Conservation (phyloP, 2,888 invertebrate genomes). For the Scaptomyza caliginosa region DNA sequence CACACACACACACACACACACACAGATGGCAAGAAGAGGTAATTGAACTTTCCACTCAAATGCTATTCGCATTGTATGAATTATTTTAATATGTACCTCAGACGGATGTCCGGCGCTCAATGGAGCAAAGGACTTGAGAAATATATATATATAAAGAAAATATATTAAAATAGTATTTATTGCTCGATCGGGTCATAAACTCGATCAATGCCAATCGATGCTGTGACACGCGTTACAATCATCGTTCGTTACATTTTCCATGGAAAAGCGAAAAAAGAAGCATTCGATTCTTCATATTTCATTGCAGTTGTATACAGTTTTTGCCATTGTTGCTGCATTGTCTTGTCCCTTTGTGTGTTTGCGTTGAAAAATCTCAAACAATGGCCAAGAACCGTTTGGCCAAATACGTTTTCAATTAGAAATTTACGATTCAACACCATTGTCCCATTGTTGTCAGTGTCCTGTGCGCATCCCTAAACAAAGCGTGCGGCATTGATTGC, state of each 20-base stretch:
- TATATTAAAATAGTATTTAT: too few relatives aligned
- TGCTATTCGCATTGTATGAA: conserved; percentile 31
- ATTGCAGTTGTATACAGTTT: conserved; percentile 23
- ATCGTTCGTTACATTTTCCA: conserved; percentile 34
- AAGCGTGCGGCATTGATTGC: conserved; percentile 38
- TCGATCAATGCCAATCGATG: conserved; percentile 15
- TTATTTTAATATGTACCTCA: not conserved
- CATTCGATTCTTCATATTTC: conserved; percentile 22
- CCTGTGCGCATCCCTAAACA: conserved; percentile 34
- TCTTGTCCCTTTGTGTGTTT: conserved; percentile 26
- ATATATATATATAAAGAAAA: not conserved
- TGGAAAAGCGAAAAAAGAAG: conserved; percentile 30
- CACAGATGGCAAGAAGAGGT: conserved; percentile 36
- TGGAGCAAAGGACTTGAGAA: conserved; percentile 3
- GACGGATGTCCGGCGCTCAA: conserved; percentile 62
- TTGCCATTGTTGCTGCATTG: conserved; percentile 18
- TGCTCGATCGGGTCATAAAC: conserved; percentile 28
- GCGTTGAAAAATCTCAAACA: conserved; percentile 26
- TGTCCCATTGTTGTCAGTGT: conserved; percentile 25
- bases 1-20: conserved; percentile 15
- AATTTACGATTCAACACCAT: conserved; percentile 66
- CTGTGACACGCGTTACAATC: conserved; percentile 59
- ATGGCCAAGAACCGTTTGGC: conserved; percentile 35
- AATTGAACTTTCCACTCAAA: conserved; percentile 46
- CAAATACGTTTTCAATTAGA: conserved; percentile 74